Evolutionary conservation across 2,797 vertebrate genomes (phyloP).

Genomic region (Philypnodon macrostomus): DNA sequence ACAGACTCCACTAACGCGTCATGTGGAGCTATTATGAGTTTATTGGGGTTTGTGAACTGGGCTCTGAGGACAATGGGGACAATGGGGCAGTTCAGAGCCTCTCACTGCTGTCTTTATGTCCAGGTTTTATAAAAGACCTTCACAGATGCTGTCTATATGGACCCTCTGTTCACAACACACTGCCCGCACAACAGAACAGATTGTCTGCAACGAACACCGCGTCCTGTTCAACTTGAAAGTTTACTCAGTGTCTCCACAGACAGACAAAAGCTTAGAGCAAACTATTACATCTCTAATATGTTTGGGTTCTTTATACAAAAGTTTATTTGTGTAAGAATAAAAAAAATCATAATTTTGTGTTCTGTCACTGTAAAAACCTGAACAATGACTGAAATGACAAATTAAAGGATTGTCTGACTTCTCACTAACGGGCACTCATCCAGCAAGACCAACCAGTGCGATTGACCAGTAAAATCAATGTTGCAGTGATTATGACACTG

Average conservation of each 20-base stretch:
- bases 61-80: constrained; percentile 44
- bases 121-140: constrained; percentile 25
- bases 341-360: too few species aligned
- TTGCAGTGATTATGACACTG: neutral
- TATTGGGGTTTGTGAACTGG: constrained; percentile 21
- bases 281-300: neutral
- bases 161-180: constrained; percentile 27
- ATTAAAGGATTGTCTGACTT: neutral
- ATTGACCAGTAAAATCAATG: neutral
- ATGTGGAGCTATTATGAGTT: constrained; percentile 37
- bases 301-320: neutral
- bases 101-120: constrained; percentile 38
- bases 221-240: constrained; percentile 12
- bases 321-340: too few species aligned
- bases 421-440: neutral
- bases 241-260: constrained; percentile 1
- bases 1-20: constrained; percentile 12
- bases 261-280: constrained; percentile 4
- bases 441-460: neutral
- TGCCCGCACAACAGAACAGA: constrained; percentile 31
- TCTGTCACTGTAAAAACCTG: too few species aligned
- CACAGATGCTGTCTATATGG: constrained; percentile 38
- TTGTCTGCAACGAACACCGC: constrained; percentile 4
- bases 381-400: too few species aligned
- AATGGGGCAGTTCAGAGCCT: constrained; percentile 47